Base-by-base conservation (phyloP, 2,888 invertebrate genomes). In the Allacma fusca region DNA sequence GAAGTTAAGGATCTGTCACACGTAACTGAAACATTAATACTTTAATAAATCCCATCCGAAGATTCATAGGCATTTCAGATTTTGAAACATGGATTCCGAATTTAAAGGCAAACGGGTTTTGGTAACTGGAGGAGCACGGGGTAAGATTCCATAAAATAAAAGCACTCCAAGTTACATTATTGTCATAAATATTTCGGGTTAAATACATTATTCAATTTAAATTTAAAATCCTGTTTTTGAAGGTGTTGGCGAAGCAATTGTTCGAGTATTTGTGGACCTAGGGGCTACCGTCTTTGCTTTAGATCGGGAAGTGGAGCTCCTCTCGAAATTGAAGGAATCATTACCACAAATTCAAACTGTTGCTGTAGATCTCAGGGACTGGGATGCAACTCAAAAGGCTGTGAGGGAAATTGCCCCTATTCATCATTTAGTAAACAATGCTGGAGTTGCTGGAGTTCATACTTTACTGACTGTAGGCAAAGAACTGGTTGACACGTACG, bases 371-470 rank as follows among this genome's bases (percentile, higher is more conserved):
- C 85, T 97, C 28, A 87, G 88, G 7, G 89, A 95, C 85, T 96
- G 96, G 95, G 88, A 91, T 1, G 89, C 89, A 78, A 92, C 95
- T 0, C 89, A 91, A 78, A 86, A 88, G 79, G 90, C 88, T 0
- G 85, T 94, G 0, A 65, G 73, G 24, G 88, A 89, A 81, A 88
- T 91, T 57, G 91, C 91, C 0, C 88, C 88, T 76, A 90, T 96
- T 81, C 93, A 97, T 87, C 90, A 94, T 7, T 87, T 97, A 29
- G 95, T 97, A 0, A 97, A 97, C 85, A 97, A 96, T 89, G 97
- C 97, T 1, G 97, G 92, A 1, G 87, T 93, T 40, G 92, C 92
- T 16, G 21, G 9, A 1, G 34, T 40, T 26, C 23, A 43, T 24
- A n/a, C 23, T 1, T 16, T 73, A 7, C 28, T 40, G 16, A 29